These are phyloP conservation scores for Epinephelus awoara DNA, from an alignment of 2,797 vertebrate genomes.

Conservation along the genomic window DNA sequence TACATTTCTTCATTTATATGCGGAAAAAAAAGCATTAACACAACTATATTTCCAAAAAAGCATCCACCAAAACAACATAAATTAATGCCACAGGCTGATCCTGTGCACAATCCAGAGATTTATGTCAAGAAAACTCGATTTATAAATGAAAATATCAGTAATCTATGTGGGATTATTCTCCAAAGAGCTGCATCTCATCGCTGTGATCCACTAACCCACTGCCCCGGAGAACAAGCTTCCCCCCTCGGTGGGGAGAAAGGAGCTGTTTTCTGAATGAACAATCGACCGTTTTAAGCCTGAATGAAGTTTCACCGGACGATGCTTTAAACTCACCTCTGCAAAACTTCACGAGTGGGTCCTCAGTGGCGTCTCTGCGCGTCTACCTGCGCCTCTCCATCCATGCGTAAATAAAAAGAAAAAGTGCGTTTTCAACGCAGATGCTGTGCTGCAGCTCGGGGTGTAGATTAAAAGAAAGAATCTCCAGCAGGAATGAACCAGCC, in stretches of 20 bases:
- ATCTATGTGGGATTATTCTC: background rate
- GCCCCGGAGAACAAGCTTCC: conserved; percentile 50
- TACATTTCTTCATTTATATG: background rate
- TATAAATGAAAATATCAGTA: background rate
- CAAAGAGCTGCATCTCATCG: conserved; percentile 24
- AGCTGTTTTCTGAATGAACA: conserved; percentile 2
- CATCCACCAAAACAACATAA: background rate
- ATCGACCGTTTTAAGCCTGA: background rate
- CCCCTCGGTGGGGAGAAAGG: background rate
- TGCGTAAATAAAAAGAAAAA: conserved; percentile 42
- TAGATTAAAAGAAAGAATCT: background rate
- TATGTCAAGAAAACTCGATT: background rate
- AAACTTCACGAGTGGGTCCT: conserved; percentile 75
- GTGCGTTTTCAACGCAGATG: conserved; percentile 4
- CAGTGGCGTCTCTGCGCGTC: conserved; percentile 59
- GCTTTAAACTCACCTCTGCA: conserved; percentile 75
- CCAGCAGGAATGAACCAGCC: conserved; percentile 8
- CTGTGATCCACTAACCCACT: conserved; percentile 73
- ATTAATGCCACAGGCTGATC: background rate
- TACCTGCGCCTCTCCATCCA: conserved; percentile 77
- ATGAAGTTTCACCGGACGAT: background rate
- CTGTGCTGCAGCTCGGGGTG: background rate
- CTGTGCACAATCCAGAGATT: background rate
- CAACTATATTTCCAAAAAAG: background rate
- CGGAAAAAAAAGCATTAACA: background rate